Percentiles rank a stretch among this genome's conserved stretches.
Evolutionary conservation across 2,797 vertebrate genomes (phyloP).

Genomic region (Sebastes vulpes): DNA sequence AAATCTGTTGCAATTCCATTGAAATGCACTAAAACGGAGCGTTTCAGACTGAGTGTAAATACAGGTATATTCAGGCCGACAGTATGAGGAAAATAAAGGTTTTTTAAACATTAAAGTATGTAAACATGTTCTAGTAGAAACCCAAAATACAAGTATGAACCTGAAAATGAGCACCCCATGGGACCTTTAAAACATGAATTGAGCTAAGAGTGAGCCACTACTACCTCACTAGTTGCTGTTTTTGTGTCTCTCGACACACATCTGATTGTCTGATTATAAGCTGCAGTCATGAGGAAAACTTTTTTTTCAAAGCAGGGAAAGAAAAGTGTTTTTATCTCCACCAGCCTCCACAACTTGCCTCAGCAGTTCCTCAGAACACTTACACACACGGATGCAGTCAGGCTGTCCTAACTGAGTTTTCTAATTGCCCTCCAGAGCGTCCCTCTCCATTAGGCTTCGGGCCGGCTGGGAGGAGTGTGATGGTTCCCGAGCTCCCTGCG

Average conservation of each 20-base stretch:
- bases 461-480: constrained; percentile 74
- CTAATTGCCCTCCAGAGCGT: constrained; percentile 85
- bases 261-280: constrained; percentile 56
- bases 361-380: constrained; percentile 79
- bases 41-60: too few relatives aligned
- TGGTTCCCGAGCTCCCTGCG: constrained; percentile 44
- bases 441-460: constrained; percentile 83
- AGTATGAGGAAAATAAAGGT: too few relatives aligned
- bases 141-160: too few relatives aligned
- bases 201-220: not conserved
- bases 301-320: constrained; percentile 39
- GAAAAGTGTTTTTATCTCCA: constrained; percentile 72
- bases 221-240: not conserved
- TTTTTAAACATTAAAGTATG: too few relatives aligned
- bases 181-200: not conserved
- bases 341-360: constrained; percentile 38
- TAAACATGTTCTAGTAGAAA: too few relatives aligned
- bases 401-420: constrained; percentile 83
- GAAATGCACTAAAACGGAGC: too few relatives aligned
- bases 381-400: constrained; percentile 42
- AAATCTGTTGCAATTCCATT: too few relatives aligned
- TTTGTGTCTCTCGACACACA: not conserved
- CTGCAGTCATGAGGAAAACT: constrained; percentile 78
- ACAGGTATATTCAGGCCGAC: too few relatives aligned
- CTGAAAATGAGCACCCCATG: too few relatives aligned